Evolutionary conservation across 2,888 invertebrate genomes (phyloP).

Genomic region (Dynastes tityus): DNA sequence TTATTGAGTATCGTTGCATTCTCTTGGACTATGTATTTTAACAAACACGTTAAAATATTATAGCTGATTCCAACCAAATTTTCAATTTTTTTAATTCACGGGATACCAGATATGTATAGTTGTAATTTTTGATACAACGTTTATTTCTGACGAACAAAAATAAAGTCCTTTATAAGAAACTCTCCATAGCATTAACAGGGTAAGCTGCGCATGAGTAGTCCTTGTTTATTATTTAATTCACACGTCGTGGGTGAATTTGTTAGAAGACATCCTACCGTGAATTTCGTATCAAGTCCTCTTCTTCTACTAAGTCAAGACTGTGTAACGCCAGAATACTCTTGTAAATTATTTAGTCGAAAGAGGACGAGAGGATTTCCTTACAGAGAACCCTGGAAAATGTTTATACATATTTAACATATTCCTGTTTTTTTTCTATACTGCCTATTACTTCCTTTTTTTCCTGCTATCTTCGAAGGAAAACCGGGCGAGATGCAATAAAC

Average conservation of each 20-base stretch:
- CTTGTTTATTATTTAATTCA: neutral
- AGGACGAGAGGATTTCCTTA: slow-evolving; percentile 21
- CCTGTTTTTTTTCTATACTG: slow-evolving; percentile 18
- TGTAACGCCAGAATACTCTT: slow-evolving; percentile 9
- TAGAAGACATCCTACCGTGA: neutral
- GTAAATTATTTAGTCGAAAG: slow-evolving; percentile 46
- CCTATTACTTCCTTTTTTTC: neutral
- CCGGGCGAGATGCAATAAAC: slow-evolving; percentile 41
- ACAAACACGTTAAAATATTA: no score
- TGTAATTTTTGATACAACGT: no score
- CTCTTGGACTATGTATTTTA: no score
- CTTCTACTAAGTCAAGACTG: neutral
- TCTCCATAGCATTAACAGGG: no score
- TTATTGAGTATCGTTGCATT: no score
- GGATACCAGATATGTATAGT: no score
- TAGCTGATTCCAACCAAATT: no score
- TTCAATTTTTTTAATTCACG: no score
- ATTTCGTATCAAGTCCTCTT: slow-evolving; percentile 11
- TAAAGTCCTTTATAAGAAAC: no score
- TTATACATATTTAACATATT: slow-evolving; percentile 47
- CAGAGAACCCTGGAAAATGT: slow-evolving; percentile 18
- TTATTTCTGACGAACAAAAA: no score
- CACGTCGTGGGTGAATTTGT: neutral
- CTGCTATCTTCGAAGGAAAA: slow-evolving; percentile 1
- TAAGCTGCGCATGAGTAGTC: no score